Evolutionary conservation across 1,140 invertebrate species (phyloP), one percentile per base, ranked within the genome.

Genomic region (Formica exsecta): DNA sequence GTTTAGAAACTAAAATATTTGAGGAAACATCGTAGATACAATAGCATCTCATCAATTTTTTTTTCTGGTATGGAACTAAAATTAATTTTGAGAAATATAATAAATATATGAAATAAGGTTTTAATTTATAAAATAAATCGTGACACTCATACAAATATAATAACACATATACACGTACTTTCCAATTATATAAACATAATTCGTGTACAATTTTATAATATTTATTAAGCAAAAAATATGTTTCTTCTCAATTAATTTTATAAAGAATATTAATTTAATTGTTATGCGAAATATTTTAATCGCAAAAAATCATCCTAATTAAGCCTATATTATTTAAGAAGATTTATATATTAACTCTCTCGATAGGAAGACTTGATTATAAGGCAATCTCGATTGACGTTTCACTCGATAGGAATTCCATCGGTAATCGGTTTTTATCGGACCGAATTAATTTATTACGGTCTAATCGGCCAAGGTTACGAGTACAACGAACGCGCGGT

Each of bases 391-490:
- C 61, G 51, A 81, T 71, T 70, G 77, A 70, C 65, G 48, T 57
- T 71, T 66, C 51, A 73, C 36, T 81, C 51, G 66, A 81, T 41
- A 38, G 62, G 76, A 71, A 71, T 81, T 81, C 36, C 79, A 38
- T 59, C 54, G 48, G 79, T 81, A 59, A 81, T 81, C 66, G 66
- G 19, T 73, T 73, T 81, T 81, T 81, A 81, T 81, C 61, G 79
- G 51, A 73, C 22, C 79, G 66, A 81, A 81, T 83, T 83, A 83
- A 83, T 83, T 83, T 83, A 74, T 83, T 83, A 83, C 79, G 79
- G 79, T 83, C 68, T 83, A 83, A 83, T 83, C 68, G 79, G 68
- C 68, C 79, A 83, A 83, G 79, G 79, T 83, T 83, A 83, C 77
- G 77, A 22, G 51, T 70, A 70, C 79, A 74, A 73, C 54, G 25